Percentiles rank a stretch among this genome's conserved stretches.
phyloP scores from a whole-genome alignment of 2,888 invertebrate genomes.

The Venustoraphidia nigricollis region DNA sequence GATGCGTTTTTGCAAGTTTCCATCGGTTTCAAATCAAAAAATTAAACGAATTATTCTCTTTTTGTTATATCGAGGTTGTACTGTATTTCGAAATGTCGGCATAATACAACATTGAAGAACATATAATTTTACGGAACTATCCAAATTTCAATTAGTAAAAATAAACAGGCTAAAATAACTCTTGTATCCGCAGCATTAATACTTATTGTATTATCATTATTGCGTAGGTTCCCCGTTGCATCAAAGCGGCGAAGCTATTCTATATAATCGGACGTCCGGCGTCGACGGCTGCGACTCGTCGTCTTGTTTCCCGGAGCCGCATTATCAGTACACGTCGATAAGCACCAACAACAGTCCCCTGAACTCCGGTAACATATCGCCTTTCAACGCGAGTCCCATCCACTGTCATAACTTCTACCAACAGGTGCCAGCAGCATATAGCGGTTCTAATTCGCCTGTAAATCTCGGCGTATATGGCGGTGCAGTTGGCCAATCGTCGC shows the following conservation, averaged over 20 bases:
- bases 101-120: too few species aligned
- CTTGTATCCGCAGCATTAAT: too few species aligned
- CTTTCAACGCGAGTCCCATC: constrained; percentile 21
- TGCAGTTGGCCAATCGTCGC: constrained; percentile 20
- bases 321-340: constrained; percentile 8
- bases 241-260: constrained; percentile 23
- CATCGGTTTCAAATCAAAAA: too few species aligned
- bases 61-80: too few species aligned
- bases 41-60: too few species aligned
- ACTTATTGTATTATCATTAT: too few species aligned
- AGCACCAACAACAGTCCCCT: constrained; percentile 20
- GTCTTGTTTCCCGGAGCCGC: constrained; percentile 4
- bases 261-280: constrained; percentile 15
- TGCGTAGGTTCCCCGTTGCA: constrained; percentile 35
- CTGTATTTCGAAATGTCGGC: too few species aligned
- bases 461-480: constrained; percentile 11
- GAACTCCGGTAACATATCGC: constrained; percentile 18
- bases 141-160: too few species aligned
- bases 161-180: too few species aligned
- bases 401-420: constrained; percentile 13
- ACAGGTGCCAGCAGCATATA: neutral
- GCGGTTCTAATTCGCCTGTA: neutral
- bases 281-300: constrained; percentile 14
- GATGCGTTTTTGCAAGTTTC: too few species aligned
- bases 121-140: too few species aligned